These are phyloP conservation scores for Anomalospiza imberbis DNA, from an alignment of 2,797 vertebrate genomes.

Conservation along the genomic window DNA sequence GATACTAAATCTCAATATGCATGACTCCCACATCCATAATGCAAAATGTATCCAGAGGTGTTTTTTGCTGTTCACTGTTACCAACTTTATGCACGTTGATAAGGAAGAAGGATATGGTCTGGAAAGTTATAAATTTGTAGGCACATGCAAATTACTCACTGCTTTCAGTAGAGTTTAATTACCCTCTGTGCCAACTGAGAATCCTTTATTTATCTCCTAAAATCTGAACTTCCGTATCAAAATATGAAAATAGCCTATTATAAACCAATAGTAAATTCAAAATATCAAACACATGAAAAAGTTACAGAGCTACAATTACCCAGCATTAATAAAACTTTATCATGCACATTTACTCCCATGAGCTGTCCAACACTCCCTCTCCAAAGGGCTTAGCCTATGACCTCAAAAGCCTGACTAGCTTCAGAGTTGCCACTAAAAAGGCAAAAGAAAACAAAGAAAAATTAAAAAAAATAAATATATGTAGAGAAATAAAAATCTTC, in stretches of 20 bases:
- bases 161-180: neutral
- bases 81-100: neutral
- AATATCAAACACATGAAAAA: neutral
- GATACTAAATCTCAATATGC: neutral
- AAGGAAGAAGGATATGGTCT: neutral
- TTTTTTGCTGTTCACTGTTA: neutral
- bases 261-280: neutral
- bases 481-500: neutral
- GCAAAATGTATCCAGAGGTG: neutral
- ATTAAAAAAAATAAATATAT: rapidly evolving
- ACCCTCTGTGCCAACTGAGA: neutral
- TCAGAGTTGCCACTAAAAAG: neutral
- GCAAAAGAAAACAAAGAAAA: neutral
- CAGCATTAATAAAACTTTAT: neutral
- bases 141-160: neutral
- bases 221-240: neutral
- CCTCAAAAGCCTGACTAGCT: neutral
- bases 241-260: neutral
- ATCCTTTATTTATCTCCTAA: neutral
- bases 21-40: neutral
- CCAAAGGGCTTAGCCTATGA: neutral
- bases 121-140: neutral
- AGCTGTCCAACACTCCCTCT: neutral
- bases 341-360: neutral
- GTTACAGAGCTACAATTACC: neutral